phyloP scores from a whole-genome alignment of 2,113 vertebrate genomes.

The Sceloporus undulatus region DNA sequence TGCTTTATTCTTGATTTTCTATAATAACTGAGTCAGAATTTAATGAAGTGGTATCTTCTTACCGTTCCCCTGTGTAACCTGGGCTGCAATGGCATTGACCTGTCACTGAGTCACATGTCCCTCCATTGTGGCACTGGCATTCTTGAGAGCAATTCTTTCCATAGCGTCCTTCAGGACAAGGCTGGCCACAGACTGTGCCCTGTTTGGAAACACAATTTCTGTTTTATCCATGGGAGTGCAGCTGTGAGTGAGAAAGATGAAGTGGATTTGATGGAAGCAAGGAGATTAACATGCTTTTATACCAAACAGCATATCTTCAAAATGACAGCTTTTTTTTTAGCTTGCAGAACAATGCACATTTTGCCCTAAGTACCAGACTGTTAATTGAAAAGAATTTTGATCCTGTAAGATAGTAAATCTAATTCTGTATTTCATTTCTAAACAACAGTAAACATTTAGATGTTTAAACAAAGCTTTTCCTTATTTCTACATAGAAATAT shows the following conservation, averaged over 20 bases:
- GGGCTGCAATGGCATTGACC: constrained; percentile 92
- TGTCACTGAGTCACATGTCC: constrained; percentile 81
- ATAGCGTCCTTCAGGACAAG: constrained; percentile 91
- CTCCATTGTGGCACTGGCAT: constrained; percentile 96
- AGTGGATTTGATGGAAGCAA: constrained; percentile 20
- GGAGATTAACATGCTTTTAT: constrained; percentile 10
- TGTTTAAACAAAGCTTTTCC: constrained; percentile 32
- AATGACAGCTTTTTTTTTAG: constrained; percentile 40
- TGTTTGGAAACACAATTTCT: constrained; percentile 72
- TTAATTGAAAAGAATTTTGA: constrained; percentile 47
- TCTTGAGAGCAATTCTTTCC: constrained; percentile 95
- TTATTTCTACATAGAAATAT: constrained; percentile 42
- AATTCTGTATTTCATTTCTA: constrained; percentile 42
- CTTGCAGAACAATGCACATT: not conserved
- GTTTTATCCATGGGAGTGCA: constrained; percentile 54
- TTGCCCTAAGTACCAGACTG: constrained; percentile 19
- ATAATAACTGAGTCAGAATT: not conserved
- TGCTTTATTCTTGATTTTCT: not conserved
- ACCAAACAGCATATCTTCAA: constrained; percentile 28
- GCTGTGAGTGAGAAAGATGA: constrained; percentile 30
- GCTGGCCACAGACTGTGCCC: constrained; percentile 96
- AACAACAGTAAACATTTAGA: constrained; percentile 49
- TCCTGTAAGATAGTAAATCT: constrained; percentile 54
- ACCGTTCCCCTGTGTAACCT: constrained; percentile 93
- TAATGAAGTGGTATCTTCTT: constrained; percentile 59